A percentile compares a stretch with the other conserved stretches of the same genome.
These are phyloP conservation scores for Drosophila mimica DNA, from an alignment of 2,888 invertebrate species.

Conservation along the genomic window DNA sequence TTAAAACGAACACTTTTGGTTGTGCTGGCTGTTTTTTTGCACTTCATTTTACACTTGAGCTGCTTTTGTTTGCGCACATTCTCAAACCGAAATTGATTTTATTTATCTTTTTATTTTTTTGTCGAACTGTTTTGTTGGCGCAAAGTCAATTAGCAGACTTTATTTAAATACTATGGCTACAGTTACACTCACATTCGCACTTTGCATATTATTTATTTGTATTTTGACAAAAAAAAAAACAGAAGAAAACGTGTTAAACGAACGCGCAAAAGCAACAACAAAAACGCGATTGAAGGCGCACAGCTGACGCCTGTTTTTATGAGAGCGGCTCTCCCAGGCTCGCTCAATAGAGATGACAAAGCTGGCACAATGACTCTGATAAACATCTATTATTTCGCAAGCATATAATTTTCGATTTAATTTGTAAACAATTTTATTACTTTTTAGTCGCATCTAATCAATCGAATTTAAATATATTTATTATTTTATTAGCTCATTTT, in stretches of 20 bases:
- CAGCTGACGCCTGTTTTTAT: slow-evolving; percentile 60
- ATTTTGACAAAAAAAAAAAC: slow-evolving; percentile 34
- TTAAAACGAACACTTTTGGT: slow-evolving; percentile 30
- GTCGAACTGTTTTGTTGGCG: slow-evolving; percentile 46
- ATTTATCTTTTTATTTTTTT: slow-evolving; percentile 14
- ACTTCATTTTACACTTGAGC: slow-evolving; percentile 50
- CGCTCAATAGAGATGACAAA: slow-evolving; percentile 31
- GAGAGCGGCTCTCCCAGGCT: slow-evolving; percentile 38
- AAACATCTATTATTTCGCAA: not conserved
- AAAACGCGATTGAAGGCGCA: slow-evolving; percentile 47
- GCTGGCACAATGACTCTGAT: not conserved
- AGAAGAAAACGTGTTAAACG: slow-evolving; percentile 65
- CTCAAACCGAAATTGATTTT: slow-evolving; percentile 40
- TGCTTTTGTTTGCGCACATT: slow-evolving; percentile 53
- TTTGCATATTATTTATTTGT: slow-evolving; percentile 48
- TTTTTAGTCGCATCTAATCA: not conserved
- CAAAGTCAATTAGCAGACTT: slow-evolving; percentile 65
- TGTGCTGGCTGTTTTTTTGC: slow-evolving; percentile 28
- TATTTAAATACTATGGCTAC: slow-evolving; percentile 55
- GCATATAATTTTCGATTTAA: not conserved
- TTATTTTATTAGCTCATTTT: not conserved
- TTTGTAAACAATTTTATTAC: not conserved
- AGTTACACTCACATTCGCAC: slow-evolving; percentile 39
- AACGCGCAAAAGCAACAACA: slow-evolving; percentile 37
- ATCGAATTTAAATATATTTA: not conserved